Conservation (phyloP, 2,888 invertebrate genomes). For the Agapetus fuscipes region DNA sequence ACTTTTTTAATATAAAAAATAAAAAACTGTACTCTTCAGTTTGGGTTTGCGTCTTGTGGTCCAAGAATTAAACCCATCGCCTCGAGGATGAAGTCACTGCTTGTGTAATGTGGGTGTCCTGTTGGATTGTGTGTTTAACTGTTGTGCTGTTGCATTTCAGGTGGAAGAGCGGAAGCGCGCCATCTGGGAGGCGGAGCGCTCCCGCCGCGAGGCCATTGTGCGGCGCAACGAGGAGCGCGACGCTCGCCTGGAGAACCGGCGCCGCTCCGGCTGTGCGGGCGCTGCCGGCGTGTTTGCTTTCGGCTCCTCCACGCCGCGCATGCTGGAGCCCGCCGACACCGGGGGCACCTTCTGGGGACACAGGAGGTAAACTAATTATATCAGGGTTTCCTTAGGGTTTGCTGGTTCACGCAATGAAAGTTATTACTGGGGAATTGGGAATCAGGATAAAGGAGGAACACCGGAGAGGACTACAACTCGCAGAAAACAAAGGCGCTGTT, state of each 20-base stretch:
- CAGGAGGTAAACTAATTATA: slow-evolving; percentile 54
- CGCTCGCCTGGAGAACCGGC: slow-evolving; percentile 70
- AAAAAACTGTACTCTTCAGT: too few relatives aligned
- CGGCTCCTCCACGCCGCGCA: slow-evolving; percentile 83
- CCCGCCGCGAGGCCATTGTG: slow-evolving; percentile 76
- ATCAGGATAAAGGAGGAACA: too few relatives aligned
- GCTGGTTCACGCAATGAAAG: too few relatives aligned
- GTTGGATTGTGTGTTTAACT: not conserved
- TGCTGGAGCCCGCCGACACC: slow-evolving; percentile 74
- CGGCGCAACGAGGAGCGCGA: slow-evolving; percentile 79
- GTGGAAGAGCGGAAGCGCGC: slow-evolving; percentile 85
- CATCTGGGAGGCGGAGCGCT: slow-evolving; percentile 82
- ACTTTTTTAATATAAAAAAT: too few relatives aligned
- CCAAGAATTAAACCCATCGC: too few relatives aligned
- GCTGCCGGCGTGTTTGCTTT: slow-evolving; percentile 73
- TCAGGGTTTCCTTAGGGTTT: too few relatives aligned
- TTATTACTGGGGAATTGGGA: too few relatives aligned
- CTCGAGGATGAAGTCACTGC: too few relatives aligned
- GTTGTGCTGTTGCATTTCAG: slow-evolving; percentile 28
- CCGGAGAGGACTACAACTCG: too few relatives aligned
- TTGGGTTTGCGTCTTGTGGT: too few relatives aligned
- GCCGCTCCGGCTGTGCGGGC: slow-evolving; percentile 65
- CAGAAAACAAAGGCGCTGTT: too few relatives aligned
- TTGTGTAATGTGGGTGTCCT: too few relatives aligned
- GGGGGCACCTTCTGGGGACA: slow-evolving; percentile 77